Evolutionary conservation across 2,797 vertebrate genomes (phyloP).

Genomic region (Oophaga sylvatica): DNA sequence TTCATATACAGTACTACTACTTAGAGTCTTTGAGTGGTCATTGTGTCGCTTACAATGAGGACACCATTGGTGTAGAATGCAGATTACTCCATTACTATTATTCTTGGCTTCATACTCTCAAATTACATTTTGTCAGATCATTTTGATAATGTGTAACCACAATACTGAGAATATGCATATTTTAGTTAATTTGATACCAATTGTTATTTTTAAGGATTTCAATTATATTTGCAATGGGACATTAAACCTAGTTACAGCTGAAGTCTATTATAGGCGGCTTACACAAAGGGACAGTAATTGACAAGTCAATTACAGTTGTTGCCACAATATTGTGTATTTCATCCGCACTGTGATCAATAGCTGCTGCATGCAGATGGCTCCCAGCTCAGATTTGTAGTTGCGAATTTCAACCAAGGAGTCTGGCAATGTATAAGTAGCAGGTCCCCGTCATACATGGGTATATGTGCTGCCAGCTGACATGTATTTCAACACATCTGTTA

Average conservation of each 20-base stretch:
- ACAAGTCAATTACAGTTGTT: conserved; percentile 15
- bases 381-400: background rate
- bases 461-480: conserved; percentile 6
- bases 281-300: conserved; percentile 21
- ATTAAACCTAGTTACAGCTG: conserved; percentile 26
- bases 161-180: background rate
- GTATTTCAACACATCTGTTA: background rate
- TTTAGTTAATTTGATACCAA: background rate
- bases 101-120: background rate
- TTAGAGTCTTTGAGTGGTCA: background rate
- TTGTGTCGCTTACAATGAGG: background rate
- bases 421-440: background rate
- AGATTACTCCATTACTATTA: background rate
- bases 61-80: background rate
- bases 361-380: conserved; percentile 6
- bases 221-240: conserved; percentile 4
- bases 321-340: conserved; percentile 22
- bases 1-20: background rate
- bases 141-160: background rate
- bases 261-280: background rate
- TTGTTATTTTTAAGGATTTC: background rate
- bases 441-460: background rate
- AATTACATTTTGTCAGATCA: background rate
- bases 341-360: conserved; percentile 25
- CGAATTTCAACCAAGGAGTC: background rate